phyloP scores from a whole-genome alignment of 2,113 vertebrate species.

The Centrocercus urophasianus region DNA sequence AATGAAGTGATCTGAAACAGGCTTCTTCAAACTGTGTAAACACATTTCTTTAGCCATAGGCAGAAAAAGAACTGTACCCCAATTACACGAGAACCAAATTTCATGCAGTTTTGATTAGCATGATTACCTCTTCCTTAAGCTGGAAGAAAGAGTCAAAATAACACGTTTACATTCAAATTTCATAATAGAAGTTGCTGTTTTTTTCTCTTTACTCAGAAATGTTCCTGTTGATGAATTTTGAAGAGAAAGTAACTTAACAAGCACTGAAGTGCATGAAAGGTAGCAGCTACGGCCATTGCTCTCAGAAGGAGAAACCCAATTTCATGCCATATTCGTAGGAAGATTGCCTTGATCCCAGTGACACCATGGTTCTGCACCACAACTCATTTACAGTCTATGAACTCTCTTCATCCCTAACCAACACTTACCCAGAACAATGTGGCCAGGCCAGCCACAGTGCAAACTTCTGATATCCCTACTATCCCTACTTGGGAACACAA shows the following conservation, averaged over 20 bases:
- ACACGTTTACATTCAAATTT: background rate
- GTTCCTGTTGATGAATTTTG: background rate
- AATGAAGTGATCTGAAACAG: background rate
- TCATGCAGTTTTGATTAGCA: background rate
- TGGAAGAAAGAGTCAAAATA: background rate
- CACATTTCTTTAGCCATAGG: background rate
- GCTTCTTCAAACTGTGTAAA: background rate
- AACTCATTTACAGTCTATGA: background rate
- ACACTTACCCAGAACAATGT: background rate
- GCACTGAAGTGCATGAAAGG: background rate
- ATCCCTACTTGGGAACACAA: background rate
- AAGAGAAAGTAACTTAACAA: background rate
- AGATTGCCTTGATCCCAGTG: background rate
- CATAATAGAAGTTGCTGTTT: background rate
- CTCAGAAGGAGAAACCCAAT: background rate
- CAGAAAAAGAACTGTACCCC: background rate
- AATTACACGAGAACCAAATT: fast-evolving
- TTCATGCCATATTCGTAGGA: background rate
- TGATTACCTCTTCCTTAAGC: background rate
- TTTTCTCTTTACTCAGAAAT: background rate
- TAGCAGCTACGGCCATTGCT: background rate
- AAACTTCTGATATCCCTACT: too few relatives aligned
- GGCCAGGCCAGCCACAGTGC: background rate
- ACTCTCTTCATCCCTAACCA: background rate
- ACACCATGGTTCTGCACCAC: background rate